Conservation (phyloP, 1,140 invertebrate species). For the Panagrolaimus sp. region DNA sequence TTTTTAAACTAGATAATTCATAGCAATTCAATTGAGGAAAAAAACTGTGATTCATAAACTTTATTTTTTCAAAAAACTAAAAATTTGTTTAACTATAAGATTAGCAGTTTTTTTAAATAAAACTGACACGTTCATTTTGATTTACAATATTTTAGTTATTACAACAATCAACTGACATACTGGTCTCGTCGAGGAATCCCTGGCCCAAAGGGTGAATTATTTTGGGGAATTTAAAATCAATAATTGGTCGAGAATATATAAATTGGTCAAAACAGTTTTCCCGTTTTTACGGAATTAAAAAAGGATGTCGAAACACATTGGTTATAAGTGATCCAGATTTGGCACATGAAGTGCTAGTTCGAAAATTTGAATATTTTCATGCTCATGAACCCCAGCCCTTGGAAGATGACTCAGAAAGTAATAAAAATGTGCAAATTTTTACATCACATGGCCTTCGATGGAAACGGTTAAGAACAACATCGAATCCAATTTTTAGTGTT, state of each 20-base stretch:
- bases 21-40: too few relatives aligned
- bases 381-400: slow-evolving; percentile 16
- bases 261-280: background rate
- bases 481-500: slow-evolving; percentile 15
- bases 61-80: too few relatives aligned
- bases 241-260: background rate
- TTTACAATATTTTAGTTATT: background rate
- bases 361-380: slow-evolving; percentile 60
- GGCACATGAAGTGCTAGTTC: slow-evolving; percentile 59
- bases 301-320: slow-evolving; percentile 49
- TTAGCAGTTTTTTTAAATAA: too few relatives aligned
- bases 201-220: background rate
- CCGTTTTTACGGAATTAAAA: slow-evolving; percentile 6
- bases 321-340: slow-evolving; percentile 58
- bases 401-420: slow-evolving; percentile 11
- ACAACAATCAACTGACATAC: background rate
- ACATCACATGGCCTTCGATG: slow-evolving; percentile 17
- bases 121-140: too few relatives aligned
- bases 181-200: background rate
- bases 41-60: too few relatives aligned
- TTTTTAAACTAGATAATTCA: too few relatives aligned
- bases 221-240: background rate
- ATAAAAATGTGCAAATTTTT: slow-evolving; percentile 15
- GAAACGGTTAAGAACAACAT: slow-evolving; percentile 21
- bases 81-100: too few relatives aligned